Evolutionary conservation across 1,140 invertebrate genomes (phyloP), one percentile per base, ranked within the genome.

Genomic region (Leptonema lineaticorne): DNA sequence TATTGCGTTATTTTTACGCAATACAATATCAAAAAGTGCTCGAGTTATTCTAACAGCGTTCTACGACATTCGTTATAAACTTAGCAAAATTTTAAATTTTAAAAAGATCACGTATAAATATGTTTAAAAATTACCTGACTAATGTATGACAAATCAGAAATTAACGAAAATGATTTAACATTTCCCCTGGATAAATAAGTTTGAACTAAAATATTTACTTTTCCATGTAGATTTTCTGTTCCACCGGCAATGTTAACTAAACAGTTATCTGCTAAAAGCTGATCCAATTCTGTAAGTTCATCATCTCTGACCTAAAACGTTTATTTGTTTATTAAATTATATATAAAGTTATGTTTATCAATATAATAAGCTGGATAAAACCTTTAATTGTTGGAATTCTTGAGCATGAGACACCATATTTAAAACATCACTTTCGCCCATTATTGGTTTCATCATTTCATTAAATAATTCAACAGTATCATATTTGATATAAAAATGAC

Each of bases 401-500:
- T 94, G 90, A 1, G 96, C 90, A 67, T 89, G 86, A 1, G 95
- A 94, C 29, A 99, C 88, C 85, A 99, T 89, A 67, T 85, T 85
- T 7, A 99, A 81, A 37, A 99, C 90, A 72, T 95, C 91, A 2
- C 88, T 86, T 71, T 97, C 93, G 24, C 87, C 90, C 93, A 99
- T 96, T 8, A 90, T 80, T 11, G 88, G 84, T 53, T 86, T 86
- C 69, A 93, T 83, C 69, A 89, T 82, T 74, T 93, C 89, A 78
- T 96, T 95, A 75, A 97, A 92, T 37, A 91, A 88, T 79, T 96
- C 92, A 73, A 99, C 90, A 0, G 97, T 99, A 74, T 97, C 94
- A 79, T 95, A 95, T 75, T 97, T 98, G 45, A 99, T 95, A 78
- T 99, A 99, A 81, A 92, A 99, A 80, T 98, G 94, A 77, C 95